These are phyloP conservation scores for Danio choprae DNA, from an alignment of 2,797 vertebrate genomes.

Conservation along the genomic window DNA sequence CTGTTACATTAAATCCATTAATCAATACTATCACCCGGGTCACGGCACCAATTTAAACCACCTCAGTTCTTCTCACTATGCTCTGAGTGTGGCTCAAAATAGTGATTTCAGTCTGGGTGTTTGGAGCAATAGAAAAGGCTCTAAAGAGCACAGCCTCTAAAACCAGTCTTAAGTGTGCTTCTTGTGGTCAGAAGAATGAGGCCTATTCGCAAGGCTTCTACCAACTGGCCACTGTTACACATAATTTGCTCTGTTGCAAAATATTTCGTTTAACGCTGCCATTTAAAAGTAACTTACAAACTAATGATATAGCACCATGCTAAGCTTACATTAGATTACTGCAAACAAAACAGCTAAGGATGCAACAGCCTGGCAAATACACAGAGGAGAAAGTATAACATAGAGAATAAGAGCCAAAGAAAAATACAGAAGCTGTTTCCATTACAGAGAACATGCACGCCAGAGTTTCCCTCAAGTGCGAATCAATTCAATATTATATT, in stretches of 20 bases:
- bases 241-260: background rate
- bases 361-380: background rate
- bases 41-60: too few relatives aligned
- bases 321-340: slow-evolving; percentile 12
- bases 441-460: slow-evolving; percentile 5
- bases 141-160: too few relatives aligned
- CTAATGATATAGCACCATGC: background rate
- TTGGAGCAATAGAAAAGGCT: too few relatives aligned
- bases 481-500: slow-evolving; percentile 26
- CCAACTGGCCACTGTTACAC: too few relatives aligned
- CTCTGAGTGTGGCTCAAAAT: too few relatives aligned
- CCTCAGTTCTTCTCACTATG: too few relatives aligned
- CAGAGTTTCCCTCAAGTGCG: slow-evolving; percentile 15
- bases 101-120: too few relatives aligned
- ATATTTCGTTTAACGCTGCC: background rate
- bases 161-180: too few relatives aligned
- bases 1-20: too few relatives aligned
- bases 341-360: background rate
- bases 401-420: slow-evolving; percentile 31
- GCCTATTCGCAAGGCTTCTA: too few relatives aligned
- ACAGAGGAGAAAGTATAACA: slow-evolving; percentile 36
- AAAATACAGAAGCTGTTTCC: slow-evolving; percentile 41
- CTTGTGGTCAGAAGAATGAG: too few relatives aligned
- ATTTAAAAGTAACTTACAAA: background rate
- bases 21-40: too few relatives aligned